phyloP scores from a whole-genome alignment of 2,797 vertebrate species.

The Adelosebastes latens region DNA sequence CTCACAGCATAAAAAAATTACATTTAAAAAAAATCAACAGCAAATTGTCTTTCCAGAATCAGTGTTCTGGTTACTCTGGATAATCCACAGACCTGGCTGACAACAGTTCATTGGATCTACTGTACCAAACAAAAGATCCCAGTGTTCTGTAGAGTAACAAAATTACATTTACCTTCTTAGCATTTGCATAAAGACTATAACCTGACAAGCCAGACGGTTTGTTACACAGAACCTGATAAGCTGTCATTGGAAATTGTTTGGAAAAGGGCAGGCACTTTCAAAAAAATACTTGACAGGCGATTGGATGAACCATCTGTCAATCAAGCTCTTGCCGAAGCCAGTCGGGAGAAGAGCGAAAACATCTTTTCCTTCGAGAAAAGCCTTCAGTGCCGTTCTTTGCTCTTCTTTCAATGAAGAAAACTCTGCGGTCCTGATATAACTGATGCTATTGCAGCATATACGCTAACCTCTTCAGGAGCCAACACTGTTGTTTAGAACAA shows the following conservation, averaged over 20 bases:
- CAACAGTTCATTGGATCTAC: neutral
- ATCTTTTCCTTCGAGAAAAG: neutral
- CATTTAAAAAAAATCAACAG: neutral
- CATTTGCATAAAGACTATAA: neutral
- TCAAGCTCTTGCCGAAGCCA: no score
- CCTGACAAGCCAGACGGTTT: neutral
- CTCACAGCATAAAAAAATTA: neutral
- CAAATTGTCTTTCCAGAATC: neutral
- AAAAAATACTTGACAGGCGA: no score
- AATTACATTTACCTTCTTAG: neutral
- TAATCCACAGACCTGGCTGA: neutral
- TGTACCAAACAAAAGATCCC: neutral
- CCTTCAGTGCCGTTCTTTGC: no score
- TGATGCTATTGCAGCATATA: neutral
- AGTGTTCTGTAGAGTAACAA: neutral
- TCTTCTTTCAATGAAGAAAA: neutral
- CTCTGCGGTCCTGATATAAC: neutral
- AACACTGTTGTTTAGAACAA: no score
- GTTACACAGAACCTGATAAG: neutral
- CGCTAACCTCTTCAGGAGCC: neutral
- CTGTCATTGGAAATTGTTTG: no score
- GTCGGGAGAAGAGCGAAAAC: neutral
- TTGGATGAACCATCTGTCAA: no score
- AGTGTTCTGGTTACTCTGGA: neutral
- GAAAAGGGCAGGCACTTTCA: no score